These are phyloP conservation scores for Magallana nippona DNA, from an alignment of 2,888 invertebrate genomes.

Conservation along the genomic window DNA sequence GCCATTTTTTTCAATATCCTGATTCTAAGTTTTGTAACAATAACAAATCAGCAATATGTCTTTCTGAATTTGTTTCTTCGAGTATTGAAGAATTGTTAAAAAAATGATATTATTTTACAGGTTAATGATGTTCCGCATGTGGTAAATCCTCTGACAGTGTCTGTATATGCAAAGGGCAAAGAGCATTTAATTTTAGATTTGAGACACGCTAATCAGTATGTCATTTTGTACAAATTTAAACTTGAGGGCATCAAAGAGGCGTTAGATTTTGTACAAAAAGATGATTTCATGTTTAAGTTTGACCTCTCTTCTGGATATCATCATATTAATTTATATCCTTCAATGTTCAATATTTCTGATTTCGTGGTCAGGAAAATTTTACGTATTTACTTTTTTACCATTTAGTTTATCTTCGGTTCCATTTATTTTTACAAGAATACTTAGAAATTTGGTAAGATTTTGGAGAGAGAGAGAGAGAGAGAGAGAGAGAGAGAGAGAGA, in stretches of 20 bases:
- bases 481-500: not conserved
- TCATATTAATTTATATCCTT: constrained; percentile 43
- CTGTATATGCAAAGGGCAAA: constrained; percentile 43
- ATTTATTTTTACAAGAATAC: constrained; percentile 11
- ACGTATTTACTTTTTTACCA: constrained; percentile 44
- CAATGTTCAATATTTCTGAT: constrained; percentile 47
- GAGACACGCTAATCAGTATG: constrained; percentile 47
- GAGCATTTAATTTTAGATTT: constrained; percentile 43
- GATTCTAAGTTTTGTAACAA: not conserved
- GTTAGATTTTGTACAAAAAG: constrained; percentile 30
- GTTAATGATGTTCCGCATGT: constrained; percentile 24
- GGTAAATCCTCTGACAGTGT: constrained; percentile 48
- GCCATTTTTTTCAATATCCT: not conserved
- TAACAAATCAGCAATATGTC: constrained; percentile 19
- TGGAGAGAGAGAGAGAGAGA: not conserved
- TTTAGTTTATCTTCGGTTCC: not conserved
- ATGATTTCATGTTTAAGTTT: constrained; percentile 48
- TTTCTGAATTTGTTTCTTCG: not conserved
- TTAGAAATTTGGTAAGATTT: not conserved
- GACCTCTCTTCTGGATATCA: constrained; percentile 51
- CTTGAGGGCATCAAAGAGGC: constrained; percentile 47
- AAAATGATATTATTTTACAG: not conserved
- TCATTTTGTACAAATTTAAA: constrained; percentile 48
- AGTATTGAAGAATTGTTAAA: constrained; percentile 8
- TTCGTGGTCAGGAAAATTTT: constrained; percentile 40